phyloP scores from a whole-genome alignment of 2,888 invertebrate genomes.

The Oscheius sp. region DNA sequence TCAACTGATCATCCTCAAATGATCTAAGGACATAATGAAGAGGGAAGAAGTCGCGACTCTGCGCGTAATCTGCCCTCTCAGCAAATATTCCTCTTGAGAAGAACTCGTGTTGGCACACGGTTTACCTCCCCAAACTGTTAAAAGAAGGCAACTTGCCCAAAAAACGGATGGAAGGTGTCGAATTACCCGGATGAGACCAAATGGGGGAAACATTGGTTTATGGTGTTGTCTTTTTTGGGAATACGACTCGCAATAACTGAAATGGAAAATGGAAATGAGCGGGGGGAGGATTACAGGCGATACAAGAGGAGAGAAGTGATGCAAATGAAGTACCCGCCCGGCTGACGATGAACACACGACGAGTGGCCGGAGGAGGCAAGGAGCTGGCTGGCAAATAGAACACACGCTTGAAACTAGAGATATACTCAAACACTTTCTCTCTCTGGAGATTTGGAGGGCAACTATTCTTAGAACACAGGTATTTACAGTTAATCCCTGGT shows the following conservation, averaged over 20 bases:
- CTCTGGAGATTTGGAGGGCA: neutral
- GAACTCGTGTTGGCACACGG: conserved; percentile 28
- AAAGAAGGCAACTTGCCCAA: conserved; percentile 8
- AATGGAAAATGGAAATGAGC: neutral
- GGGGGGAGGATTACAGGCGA: conserved; percentile 1
- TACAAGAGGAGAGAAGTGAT: neutral
- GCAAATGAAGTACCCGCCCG: conserved; percentile 18
- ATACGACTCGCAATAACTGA: too few relatives aligned
- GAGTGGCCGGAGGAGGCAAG: neutral
- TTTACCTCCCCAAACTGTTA: too few relatives aligned
- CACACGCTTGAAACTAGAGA: conserved; percentile 13
- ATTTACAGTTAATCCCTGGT: too few relatives aligned
- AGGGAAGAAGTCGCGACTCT: neutral
- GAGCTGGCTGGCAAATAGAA: conserved; percentile 8
- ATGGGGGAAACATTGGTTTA: too few relatives aligned
- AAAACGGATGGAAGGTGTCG: neutral
- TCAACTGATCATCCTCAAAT: too few relatives aligned
- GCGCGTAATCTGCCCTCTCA: conserved; percentile 23
- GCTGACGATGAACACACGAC: neutral
- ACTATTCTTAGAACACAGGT: too few relatives aligned
- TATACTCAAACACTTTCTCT: conserved; percentile 19
- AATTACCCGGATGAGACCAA: conserved; percentile 5
- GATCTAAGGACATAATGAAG: conserved; percentile 20
- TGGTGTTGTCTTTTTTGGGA: too few relatives aligned
- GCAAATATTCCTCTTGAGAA: conserved; percentile 21